Evolutionary conservation across 1,140 invertebrate genomes (phyloP).

Genomic region (Eueides isabella): DNA sequence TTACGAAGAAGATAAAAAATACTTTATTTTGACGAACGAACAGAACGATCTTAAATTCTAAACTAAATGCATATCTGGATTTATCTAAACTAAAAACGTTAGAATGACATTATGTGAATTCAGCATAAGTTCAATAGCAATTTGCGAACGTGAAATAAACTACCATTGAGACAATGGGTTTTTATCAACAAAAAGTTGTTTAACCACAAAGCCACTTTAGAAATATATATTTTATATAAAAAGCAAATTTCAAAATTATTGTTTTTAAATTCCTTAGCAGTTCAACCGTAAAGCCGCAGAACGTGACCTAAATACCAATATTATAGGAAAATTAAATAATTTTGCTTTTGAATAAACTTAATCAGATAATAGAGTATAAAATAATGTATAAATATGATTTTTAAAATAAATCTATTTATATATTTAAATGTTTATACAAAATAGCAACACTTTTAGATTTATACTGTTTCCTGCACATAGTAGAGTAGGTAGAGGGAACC

Average conservation of each 20-base stretch:
- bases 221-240: not conserved
- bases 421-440: no score
- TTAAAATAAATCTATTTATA: no score
- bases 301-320: constrained; percentile 1
- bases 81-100: no score
- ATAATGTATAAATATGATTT: no score
- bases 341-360: not conserved
- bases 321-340: not conserved
- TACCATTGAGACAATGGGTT: not conserved
- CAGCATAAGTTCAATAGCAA: no score
- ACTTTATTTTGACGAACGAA: no score
- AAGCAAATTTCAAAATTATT: not conserved
- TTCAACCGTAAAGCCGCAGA: not conserved
- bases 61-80: no score
- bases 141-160: not conserved
- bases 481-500: no score
- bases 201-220: not conserved
- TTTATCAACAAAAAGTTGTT: not conserved
- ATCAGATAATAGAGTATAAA: not conserved
- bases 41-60: no score
- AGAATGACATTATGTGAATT: no score
- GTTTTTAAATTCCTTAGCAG: not conserved
- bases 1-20: not conserved
- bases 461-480: no score
- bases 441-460: no score